A percentile compares a stretch with the other conserved stretches of the same genome.
Conservation (phyloP, 2,113 vertebrate genomes). For the Sigmodon hispidus region DNA sequence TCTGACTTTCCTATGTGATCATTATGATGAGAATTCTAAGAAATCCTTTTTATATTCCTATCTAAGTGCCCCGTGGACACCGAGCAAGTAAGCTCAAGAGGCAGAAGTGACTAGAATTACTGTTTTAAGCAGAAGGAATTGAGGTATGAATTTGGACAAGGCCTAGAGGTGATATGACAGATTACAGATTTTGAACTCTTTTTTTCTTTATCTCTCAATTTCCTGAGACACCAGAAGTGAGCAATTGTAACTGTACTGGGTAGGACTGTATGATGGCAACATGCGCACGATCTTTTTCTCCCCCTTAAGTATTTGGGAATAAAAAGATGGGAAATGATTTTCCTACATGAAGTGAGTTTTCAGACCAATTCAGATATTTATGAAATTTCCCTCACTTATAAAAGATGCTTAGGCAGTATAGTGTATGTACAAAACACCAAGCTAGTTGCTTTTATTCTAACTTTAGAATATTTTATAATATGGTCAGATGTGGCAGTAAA, state of each 20-base stretch:
- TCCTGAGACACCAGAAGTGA: background rate
- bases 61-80: background rate
- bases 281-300: background rate
- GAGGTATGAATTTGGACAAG: background rate
- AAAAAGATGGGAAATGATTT: background rate
- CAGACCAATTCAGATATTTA: background rate
- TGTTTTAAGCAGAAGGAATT: background rate
- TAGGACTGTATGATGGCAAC: background rate
- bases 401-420: background rate
- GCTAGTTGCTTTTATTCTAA: constrained; percentile 9
- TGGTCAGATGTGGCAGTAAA: background rate
- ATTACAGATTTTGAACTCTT: background rate
- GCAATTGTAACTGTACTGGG: background rate
- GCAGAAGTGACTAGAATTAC: background rate
- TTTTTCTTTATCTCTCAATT: constrained; percentile 28
- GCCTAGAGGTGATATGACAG: background rate
- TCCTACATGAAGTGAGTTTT: background rate
- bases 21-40: background rate
- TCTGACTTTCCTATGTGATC: background rate
- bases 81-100: background rate
- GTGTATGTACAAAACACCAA: background rate
- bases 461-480: constrained; percentile 10
- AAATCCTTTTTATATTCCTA: background rate
- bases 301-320: background rate
- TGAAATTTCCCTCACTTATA: background rate